A percentile compares a stretch with the other conserved stretches of the same genome.
Evolutionary conservation across 2,113 vertebrate species (phyloP).

Genomic region (Myotis davidii): DNA sequence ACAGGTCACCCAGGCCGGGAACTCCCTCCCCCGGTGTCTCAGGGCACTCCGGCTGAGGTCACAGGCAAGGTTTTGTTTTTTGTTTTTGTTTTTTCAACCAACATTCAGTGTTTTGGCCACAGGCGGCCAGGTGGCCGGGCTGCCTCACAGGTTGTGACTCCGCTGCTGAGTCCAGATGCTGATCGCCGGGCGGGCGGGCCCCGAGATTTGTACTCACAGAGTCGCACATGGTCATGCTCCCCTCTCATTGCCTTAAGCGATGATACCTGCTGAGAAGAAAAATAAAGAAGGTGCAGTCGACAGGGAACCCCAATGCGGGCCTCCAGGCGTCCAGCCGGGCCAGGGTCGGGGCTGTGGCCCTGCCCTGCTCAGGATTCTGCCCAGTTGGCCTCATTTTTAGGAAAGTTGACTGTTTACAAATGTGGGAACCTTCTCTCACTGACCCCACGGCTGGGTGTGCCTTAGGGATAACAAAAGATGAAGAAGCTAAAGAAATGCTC

Average conservation of each 20-base stretch:
- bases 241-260: not conserved
- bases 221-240: not conserved
- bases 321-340: not conserved
- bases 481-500: not conserved
- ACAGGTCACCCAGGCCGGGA: not conserved
- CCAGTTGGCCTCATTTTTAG: not conserved
- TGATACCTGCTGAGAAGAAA: not conserved
- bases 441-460: slow-evolving; percentile 44
- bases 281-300: not conserved
- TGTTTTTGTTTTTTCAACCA: not conserved
- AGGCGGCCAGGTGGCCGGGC: no score
- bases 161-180: not conserved
- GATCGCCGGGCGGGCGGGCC: no score
- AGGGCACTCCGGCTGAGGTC: not conserved
- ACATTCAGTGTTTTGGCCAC: not conserved
- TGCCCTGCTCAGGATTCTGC: slow-evolving; percentile 2
- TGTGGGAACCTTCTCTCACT: slow-evolving; percentile 61
- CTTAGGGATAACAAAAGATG: slow-evolving; percentile 45
- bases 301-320: not conserved
- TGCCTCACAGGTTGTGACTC: not conserved
- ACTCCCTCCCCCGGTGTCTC: not conserved
- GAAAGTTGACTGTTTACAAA: slow-evolving; percentile 44
- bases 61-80: not conserved
- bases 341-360: not conserved
- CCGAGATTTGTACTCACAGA: not conserved